phyloP scores from a whole-genome alignment of 2,113 vertebrate species.

The Dipodomys ordii region DNA sequence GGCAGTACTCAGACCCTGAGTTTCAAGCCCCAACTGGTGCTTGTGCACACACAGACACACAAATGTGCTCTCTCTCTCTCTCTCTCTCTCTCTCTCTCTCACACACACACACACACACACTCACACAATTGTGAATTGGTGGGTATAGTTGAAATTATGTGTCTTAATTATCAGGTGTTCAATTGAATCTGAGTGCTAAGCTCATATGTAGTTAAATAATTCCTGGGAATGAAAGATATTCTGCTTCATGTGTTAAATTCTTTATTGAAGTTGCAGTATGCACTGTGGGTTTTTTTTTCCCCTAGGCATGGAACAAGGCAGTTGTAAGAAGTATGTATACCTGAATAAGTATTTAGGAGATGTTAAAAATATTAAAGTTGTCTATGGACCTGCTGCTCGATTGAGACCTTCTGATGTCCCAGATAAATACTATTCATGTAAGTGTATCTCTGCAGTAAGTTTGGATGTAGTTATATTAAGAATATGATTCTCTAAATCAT shows the following conservation, averaged over 20 bases:
- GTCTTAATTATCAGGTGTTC: background rate
- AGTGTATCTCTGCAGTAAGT: conserved; percentile 81
- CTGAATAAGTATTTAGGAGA: conserved; percentile 88
- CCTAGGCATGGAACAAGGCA: conserved; percentile 95
- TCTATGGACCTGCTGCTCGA: conserved; percentile 94
- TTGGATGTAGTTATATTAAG: background rate
- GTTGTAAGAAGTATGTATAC: conserved; percentile 89
- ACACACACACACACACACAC: no score
- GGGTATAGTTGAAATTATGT: background rate
- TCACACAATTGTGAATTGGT: background rate
- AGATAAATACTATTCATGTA: conserved; percentile 94
- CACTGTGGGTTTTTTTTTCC: background rate
- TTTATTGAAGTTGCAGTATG: background rate
- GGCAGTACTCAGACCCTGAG: no score
- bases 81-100: no score
- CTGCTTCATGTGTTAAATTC: background rate
- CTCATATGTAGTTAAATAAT: background rate
- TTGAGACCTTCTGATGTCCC: conserved; percentile 90
- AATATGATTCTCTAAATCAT: background rate
- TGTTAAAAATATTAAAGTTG: conserved; percentile 87
- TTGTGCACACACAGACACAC: no score
- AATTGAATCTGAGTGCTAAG: background rate
- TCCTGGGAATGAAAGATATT: background rate
- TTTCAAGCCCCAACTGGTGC: no score
- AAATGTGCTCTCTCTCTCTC: no score